These are phyloP conservation scores for Thomomys bottae DNA, from an alignment of 2,113 vertebrate genomes.

Conservation along the genomic window DNA sequence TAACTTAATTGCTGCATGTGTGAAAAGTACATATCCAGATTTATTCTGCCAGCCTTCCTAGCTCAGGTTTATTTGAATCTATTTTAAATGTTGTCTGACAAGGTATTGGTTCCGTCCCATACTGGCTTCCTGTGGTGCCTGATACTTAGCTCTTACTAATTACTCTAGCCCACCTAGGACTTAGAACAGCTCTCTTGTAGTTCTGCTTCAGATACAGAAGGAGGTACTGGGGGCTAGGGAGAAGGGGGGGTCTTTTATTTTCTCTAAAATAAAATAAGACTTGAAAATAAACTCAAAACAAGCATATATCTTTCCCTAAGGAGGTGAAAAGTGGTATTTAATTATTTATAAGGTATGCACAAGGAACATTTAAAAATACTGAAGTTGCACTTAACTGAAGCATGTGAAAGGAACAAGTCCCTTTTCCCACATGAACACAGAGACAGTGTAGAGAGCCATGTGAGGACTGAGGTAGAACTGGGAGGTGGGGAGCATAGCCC, in stretches of 20 bases:
- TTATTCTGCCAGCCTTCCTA: slow-evolving; percentile 33
- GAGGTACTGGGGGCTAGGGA: neutral
- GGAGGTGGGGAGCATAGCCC: neutral
- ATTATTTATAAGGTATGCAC: neutral
- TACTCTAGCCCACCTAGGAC: neutral
- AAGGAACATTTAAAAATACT: slow-evolving; percentile 12
- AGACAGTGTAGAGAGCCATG: neutral
- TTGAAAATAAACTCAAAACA: neutral
- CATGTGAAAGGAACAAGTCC: neutral
- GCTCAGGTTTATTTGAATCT: slow-evolving; percentile 52
- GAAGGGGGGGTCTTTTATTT: neutral
- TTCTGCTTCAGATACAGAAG: neutral
- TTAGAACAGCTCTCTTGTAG: neutral
- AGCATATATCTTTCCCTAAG: neutral
- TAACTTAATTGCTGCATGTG: slow-evolving; percentile 63
- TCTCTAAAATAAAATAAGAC: slow-evolving; percentile 11
- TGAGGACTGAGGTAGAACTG: neutral
- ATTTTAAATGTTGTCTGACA: slow-evolving; percentile 28
- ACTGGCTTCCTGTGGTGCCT: neutral
- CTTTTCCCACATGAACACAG: neutral
- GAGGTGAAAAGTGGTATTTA: neutral
- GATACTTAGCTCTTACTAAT: neutral
- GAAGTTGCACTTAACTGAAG: neutral
- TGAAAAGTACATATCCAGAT: slow-evolving; percentile 2
- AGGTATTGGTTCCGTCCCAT: slow-evolving; percentile 1